A percentile compares a stretch with the other conserved stretches of the same genome.
Evolutionary conservation across 2,888 invertebrate genomes (phyloP).

Genomic region (Drosophila stalkeri): DNA sequence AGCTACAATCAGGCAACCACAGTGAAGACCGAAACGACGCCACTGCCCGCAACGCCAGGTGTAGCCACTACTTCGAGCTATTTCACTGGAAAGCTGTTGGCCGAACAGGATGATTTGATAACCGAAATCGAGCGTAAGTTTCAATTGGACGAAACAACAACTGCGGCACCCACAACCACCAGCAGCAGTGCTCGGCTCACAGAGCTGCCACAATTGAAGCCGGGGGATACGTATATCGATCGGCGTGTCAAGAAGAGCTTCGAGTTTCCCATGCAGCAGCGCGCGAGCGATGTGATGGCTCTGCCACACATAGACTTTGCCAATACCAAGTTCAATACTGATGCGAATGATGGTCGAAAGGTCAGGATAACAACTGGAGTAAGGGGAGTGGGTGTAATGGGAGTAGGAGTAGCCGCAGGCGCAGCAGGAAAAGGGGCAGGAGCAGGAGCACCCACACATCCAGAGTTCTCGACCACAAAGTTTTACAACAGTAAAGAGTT

Average conservation of each 20-base stretch:
- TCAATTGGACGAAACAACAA: conserved; percentile 77
- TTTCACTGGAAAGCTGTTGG: conserved; percentile 83
- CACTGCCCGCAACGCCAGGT: conserved; percentile 23
- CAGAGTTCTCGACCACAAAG: conserved; percentile 85
- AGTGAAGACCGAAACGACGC: conserved; percentile 21
- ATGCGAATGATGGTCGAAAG: conserved; percentile 45
- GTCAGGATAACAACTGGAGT: neutral
- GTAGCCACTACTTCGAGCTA: conserved; percentile 60
- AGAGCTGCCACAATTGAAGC: conserved; percentile 24
- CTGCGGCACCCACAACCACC: conserved; percentile 15
- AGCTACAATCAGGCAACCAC: conserved; percentile 23
- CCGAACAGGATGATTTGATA: conserved; percentile 84
- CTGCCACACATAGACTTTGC: conserved; percentile 83
- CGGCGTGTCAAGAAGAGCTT: conserved; percentile 85
- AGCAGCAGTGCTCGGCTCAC: neutral
- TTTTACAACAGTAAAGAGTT: conserved; percentile 85
- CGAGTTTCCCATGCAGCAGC: conserved; percentile 83
- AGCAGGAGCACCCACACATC: conserved; percentile 63
- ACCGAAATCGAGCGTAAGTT: conserved; percentile 85
- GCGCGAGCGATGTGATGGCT: conserved; percentile 77
- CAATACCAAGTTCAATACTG: conserved; percentile 84
- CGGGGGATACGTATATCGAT: conserved; percentile 80
- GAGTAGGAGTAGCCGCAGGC: neutral
- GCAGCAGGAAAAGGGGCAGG: conserved; percentile 1
- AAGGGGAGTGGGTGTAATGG: conserved; percentile 4